Conservation (phyloP, 2,113 vertebrate genomes). For the Myocastor coypus region DNA sequence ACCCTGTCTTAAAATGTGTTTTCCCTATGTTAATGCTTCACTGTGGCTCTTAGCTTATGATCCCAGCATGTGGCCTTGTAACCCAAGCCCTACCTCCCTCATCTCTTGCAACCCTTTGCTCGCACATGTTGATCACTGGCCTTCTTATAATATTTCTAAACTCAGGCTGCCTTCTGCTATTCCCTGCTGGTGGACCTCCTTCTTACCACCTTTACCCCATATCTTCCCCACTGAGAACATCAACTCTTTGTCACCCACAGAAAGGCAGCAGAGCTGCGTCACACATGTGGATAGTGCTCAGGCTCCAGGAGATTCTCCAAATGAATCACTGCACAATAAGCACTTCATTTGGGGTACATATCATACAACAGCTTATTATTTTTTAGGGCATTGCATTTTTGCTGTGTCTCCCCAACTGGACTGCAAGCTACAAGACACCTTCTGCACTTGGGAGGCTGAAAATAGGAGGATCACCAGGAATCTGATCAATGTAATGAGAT, state of each 20-base stretch:
- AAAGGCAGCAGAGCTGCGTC: not conserved
- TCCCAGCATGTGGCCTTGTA: not conserved
- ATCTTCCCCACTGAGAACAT: not conserved
- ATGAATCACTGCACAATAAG: not conserved
- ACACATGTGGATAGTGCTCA: not conserved
- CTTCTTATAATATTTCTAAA: not conserved
- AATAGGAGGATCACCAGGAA: no score
- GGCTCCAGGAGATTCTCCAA: not conserved
- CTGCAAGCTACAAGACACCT: not conserved
- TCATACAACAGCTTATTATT: not conserved
- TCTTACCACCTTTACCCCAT: not conserved
- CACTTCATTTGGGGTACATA: not conserved
- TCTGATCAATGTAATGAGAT: no score
- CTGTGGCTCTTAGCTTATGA: not conserved
- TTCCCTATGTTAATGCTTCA: not conserved
- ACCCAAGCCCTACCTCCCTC: not conserved
- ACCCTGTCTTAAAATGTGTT: not conserved
- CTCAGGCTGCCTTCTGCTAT: not conserved
- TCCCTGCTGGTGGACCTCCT: not conserved
- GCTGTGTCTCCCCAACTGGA: not conserved
- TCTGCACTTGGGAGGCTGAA: no score
- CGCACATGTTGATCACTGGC: rapidly evolving
- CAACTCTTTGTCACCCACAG: not conserved
- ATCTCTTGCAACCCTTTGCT: not conserved
- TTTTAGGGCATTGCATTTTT: conserved; percentile 18